These are phyloP conservation scores for Leptinotarsa lineolata DNA, from an alignment of 1,140 invertebrate genomes.

Conservation along the genomic window DNA sequence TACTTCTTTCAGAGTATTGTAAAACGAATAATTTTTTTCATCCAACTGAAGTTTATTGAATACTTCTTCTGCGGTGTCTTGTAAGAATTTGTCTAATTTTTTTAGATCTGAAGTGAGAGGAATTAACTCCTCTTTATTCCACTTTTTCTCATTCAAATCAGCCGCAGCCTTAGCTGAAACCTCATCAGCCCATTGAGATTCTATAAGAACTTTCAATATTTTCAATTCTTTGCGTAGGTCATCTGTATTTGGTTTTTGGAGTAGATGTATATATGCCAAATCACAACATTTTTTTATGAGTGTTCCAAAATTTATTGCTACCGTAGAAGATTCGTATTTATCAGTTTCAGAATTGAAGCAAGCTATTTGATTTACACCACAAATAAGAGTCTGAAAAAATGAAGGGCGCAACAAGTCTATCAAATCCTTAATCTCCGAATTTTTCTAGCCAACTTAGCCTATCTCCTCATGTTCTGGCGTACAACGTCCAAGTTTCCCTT, in stretches of 20 bases:
- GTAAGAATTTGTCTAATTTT: neutral
- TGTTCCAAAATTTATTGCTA: too few relatives aligned
- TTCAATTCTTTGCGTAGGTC: constrained; percentile 26
- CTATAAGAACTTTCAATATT: constrained; percentile 33
- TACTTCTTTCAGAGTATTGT: constrained; percentile 31
- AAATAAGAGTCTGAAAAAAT: too few relatives aligned
- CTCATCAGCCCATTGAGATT: constrained; percentile 30
- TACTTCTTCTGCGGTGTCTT: neutral
- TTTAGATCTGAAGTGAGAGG: neutral
- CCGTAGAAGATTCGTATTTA: too few relatives aligned
- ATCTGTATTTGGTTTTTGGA: constrained; percentile 5
- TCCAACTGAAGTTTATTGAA: constrained; percentile 21
- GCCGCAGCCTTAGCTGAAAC: constrained; percentile 23
- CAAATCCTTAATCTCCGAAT: too few relatives aligned
- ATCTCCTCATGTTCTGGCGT: neutral
- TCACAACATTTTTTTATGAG: too few relatives aligned
- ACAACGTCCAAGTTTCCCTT: constrained; percentile 7
- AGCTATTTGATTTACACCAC: too few relatives aligned
- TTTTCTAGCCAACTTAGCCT: neutral
- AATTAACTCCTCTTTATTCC: constrained; percentile 32
- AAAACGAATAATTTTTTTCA: constrained; percentile 15
- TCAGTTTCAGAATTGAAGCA: too few relatives aligned
- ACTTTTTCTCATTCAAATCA: constrained; percentile 35
- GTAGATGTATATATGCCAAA: constrained; percentile 10
- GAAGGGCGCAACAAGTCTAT: too few relatives aligned